Conservation (phyloP, 1,140 invertebrate species). For the Trichonephila clavipes region DNA sequence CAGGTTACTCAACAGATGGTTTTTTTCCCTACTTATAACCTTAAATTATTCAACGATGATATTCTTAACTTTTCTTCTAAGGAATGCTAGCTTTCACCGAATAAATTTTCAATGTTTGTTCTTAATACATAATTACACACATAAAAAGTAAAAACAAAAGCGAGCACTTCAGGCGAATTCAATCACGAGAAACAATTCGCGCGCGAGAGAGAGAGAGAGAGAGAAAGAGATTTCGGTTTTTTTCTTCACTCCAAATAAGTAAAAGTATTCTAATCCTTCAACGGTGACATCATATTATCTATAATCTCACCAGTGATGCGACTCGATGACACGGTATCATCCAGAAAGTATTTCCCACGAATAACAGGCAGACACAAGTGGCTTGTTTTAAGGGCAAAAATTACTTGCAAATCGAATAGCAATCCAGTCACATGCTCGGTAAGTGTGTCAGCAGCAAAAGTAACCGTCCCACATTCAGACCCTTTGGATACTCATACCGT, state of each 20-base stretch:
- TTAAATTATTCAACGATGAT: background rate
- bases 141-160: background rate
- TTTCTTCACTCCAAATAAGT: background rate
- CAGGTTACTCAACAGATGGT: background rate
- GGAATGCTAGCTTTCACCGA: background rate
- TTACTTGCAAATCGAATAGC: background rate
- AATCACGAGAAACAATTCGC: background rate
- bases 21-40: background rate
- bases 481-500: constrained; percentile 6
- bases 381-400: constrained; percentile 30
- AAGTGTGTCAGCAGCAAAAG: constrained; percentile 34
- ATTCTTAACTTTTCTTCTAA: background rate
- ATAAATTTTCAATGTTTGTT: background rate
- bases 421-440: constrained; percentile 24
- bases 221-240: no score
- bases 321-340: constrained; percentile 20
- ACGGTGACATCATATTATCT: background rate
- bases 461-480: background rate
- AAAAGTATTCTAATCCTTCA: background rate
- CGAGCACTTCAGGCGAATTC: background rate
- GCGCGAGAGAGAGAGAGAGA: no score
- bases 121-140: background rate
- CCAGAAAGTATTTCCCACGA: constrained; percentile 18
- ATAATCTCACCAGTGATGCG: background rate
- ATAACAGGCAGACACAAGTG: background rate